Percentiles rank a stretch among this genome's conserved stretches.
Evolutionary conservation across 2,797 vertebrate species (phyloP).

Genomic region (Valencia hispanica): DNA sequence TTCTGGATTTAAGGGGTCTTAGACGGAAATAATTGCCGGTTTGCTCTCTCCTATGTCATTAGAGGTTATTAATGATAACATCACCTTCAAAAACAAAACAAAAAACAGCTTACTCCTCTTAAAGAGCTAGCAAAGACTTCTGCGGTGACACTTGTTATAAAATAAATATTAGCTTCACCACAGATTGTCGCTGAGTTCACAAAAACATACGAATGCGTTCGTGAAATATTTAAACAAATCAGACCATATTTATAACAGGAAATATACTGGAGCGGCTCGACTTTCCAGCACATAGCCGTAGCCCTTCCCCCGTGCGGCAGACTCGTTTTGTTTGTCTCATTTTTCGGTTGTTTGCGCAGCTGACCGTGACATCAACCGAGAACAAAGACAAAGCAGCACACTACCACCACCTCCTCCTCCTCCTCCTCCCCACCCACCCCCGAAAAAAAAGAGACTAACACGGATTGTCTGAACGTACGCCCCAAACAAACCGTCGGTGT

Average conservation of each 20-base stretch:
- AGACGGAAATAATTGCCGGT: neutral
- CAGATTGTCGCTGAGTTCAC: neutral
- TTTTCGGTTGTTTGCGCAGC: conserved; percentile 19
- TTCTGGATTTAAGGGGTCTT: neutral
- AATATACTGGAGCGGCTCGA: conserved; percentile 19
- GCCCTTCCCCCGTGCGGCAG: conserved; percentile 54
- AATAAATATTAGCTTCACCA: neutral
- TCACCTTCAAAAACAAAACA: neutral
- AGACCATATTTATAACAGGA: conserved; percentile 6
- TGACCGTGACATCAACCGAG: conserved; percentile 2
- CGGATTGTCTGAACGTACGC: neutral
- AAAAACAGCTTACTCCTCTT: conserved; percentile 6
- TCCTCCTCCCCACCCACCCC: too few relatives aligned
- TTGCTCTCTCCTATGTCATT: neutral
- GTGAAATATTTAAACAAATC: neutral
- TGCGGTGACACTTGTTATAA: conserved; percentile 2
- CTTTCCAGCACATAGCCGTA: conserved; percentile 62
- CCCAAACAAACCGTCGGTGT: neutral
- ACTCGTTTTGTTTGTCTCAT: conserved; percentile 54
- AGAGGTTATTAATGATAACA: conserved; percentile 23
- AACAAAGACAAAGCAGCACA: neutral
- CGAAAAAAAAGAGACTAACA: neutral
- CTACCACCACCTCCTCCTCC: too few relatives aligned
- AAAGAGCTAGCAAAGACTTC: conserved; percentile 17
- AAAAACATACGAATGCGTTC: neutral